These are phyloP conservation scores for Melanocharis versteri DNA, from an alignment of 2,113 vertebrate species.

Conservation along the genomic window DNA sequence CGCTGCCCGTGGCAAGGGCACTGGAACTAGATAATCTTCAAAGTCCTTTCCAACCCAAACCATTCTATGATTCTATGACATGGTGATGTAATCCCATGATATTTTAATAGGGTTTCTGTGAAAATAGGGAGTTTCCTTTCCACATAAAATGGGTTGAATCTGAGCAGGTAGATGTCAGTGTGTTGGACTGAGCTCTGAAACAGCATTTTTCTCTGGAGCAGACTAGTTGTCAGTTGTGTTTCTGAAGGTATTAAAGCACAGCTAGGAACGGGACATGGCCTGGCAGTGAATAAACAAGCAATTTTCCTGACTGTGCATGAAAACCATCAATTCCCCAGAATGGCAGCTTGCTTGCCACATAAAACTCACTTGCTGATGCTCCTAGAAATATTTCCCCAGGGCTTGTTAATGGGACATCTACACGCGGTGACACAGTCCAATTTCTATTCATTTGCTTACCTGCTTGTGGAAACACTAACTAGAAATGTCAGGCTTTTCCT, in stretches of 20 bases:
- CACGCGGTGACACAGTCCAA: not conserved
- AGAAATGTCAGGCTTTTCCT: slow-evolving; percentile 26
- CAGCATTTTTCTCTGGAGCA: not conserved
- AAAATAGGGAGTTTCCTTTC: not conserved
- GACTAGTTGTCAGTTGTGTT: not conserved
- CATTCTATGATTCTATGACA: not conserved
- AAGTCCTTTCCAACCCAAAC: not conserved
- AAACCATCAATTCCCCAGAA: not conserved
- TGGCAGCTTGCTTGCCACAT: not conserved
- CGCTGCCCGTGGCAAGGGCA: not conserved
- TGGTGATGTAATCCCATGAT: not conserved
- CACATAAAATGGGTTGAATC: not conserved
- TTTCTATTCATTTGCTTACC: slow-evolving; percentile 26
- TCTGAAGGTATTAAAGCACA: not conserved
- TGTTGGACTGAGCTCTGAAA: not conserved
- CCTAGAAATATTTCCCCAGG: not conserved
- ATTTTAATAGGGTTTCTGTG: not conserved
- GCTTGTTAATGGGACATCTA: slow-evolving; percentile 3
- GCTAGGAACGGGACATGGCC: not conserved
- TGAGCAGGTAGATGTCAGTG: not conserved
- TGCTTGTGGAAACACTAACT: slow-evolving; percentile 16
- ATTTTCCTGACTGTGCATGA: not conserved
- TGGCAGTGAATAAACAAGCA: not conserved
- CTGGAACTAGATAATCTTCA: not conserved
- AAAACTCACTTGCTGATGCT: not conserved